phyloP scores from a whole-genome alignment of 1,140 invertebrate genomes.

The Popillia japonica region DNA sequence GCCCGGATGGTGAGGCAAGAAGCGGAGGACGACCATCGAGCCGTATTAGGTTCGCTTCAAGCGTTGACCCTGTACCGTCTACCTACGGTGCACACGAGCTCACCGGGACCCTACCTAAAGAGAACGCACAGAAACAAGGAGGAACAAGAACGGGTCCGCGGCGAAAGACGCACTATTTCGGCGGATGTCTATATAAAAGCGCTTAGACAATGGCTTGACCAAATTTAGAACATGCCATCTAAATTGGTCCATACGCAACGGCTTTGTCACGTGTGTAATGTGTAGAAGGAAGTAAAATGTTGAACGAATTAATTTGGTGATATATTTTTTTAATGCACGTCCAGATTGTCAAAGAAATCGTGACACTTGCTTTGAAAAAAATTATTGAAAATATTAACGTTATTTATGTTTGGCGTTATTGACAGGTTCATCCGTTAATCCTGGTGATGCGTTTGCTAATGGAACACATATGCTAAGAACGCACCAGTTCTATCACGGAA shows the following conservation, averaged over 20 bases:
- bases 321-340: too few species aligned
- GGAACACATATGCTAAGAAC: too few species aligned
- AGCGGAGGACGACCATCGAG: constrained; percentile 16
- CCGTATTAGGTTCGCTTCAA: constrained; percentile 39
- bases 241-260: background rate
- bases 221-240: background rate
- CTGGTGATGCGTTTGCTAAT: too few species aligned
- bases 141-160: background rate
- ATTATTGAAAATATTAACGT: too few species aligned
- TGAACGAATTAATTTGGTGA: too few species aligned
- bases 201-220: background rate
- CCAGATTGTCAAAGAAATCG: too few species aligned
- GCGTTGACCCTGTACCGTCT: constrained; percentile 39
- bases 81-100: constrained; percentile 22
- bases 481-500: too few species aligned
- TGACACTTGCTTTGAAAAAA: too few species aligned
- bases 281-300: too few species aligned
- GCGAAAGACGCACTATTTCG: constrained; percentile 7
- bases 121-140: background rate
- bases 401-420: too few species aligned
- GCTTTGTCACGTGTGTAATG: too few species aligned
- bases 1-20: constrained; percentile 12
- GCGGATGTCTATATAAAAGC: background rate
- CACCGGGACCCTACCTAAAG: background rate
- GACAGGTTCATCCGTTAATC: too few species aligned